Base-by-base conservation (phyloP, 2,113 vertebrate genomes). In the Callorhinus ursinus region DNA sequence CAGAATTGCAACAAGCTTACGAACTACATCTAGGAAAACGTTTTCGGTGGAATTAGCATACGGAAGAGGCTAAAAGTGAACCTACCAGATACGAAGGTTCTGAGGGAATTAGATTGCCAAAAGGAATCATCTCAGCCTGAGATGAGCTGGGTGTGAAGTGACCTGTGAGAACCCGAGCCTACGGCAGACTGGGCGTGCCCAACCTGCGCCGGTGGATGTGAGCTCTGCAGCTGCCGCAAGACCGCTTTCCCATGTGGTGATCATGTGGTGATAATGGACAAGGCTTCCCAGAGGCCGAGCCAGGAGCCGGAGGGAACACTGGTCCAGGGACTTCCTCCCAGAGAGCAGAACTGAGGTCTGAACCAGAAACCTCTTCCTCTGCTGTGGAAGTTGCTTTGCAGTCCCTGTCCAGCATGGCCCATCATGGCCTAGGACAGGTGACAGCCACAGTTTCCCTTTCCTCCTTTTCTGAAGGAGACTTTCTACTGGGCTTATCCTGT, bases 211-310 rank as follows among this genome's bases (percentile, higher is more conserved):
- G n/a, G 63, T 16, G 31, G 15, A 14, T 15, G 28, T 69, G n/a
- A 72, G 19, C 10, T 72, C 11, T 19, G 33, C 33, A n/a, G 7
- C 15, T 31, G 15, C 24, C 0, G n/a, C 3, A 9, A 11, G 2
- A 0, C 7, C 33, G 16, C 16, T 12, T n/a, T 36, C 46, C n/a
- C 21, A 16, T 0, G 2, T 36, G 46, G 19, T 33, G 14, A 18
- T 49, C 3, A 36, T 5, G 26, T 65, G 63, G 5, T 65, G 31
- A 18, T 67, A 67, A 69, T 18, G 16, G 65, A 69, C 33, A 69
- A 33, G 65, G 33, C 65, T 69, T 69, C 65, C 65, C 65, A 69
- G 65, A 69, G 65, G 65, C 33, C 31, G 18, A 69, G 15, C 31
- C 33, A n/a, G 74, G 57, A 36, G 33, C 31, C 67, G 6, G 21